Base-by-base conservation (phyloP, 2,888 invertebrate genomes). In the Ophraella communa region DNA sequence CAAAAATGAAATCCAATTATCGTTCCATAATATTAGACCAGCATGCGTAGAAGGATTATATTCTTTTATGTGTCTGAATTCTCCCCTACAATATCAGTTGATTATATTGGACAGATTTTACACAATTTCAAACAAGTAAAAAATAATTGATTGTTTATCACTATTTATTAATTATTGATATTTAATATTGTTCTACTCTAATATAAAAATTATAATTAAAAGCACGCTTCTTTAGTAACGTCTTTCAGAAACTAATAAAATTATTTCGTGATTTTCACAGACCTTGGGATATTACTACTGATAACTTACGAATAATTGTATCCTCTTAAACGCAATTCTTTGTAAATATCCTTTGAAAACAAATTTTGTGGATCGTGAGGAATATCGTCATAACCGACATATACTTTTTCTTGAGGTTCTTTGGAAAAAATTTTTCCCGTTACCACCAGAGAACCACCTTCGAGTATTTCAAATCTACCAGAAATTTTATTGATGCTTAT, bases 1-100 rank as follows among this genome's bases (percentile, higher is more conserved):
- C 85, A 95, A 87, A 81, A 93, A 95, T 0, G 93, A 87, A 10
- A 94, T 90, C 94, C 94, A 95, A 82, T 94, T 93, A 17, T 71
- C 65, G 0, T 67, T 52, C 78, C 78, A 78, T 62, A 67, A 64
- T 17, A 78, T 71, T 8, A 63, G 65, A 21, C 70, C 77, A 10
- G 42, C 24, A 2, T 70, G 55, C 4, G 67, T 75, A 2, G 53
- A 56, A 3, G 66, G 56, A 54, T 76, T 69, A 52, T 76, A 77
- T 21, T 70, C 62, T 18, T 71, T 63, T 7, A 80, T 56, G 2
- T 67, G 70, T 35, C 72, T 66, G 58, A 79, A 80, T 4, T 53
- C 56, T 1, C 75, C 77, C 14, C 76, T 78, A 54, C 17, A 39
- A 39, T 39, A 7, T 17, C 7, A 39, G 7, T 39, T 4, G 7